phyloP scores from a whole-genome alignment of 2,113 vertebrate genomes.

The Istiophorus platypterus region DNA sequence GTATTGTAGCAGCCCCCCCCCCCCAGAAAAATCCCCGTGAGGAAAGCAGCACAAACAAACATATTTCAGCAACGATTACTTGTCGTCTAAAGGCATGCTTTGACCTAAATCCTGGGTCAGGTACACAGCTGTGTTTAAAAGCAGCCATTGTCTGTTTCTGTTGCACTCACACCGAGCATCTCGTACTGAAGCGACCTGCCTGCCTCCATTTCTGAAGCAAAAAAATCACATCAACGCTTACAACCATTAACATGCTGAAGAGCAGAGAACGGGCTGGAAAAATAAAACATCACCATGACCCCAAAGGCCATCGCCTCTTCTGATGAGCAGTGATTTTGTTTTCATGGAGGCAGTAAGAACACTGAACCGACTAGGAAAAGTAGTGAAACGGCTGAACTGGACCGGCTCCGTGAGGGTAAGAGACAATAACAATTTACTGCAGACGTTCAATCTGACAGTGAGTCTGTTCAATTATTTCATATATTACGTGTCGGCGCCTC shows the following conservation, averaged over 20 bases:
- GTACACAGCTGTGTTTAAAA: constrained; percentile 59
- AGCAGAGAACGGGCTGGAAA: constrained; percentile 28
- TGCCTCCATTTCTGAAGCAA: constrained; percentile 54
- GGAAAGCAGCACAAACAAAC: constrained; percentile 44
- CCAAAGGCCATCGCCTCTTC: constrained; percentile 52
- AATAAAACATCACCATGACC: constrained; percentile 46
- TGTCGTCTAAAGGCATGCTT: constrained; percentile 37
- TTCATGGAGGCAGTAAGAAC: constrained; percentile 48
- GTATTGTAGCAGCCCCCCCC: constrained; percentile 44
- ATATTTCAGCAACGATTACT: constrained; percentile 60
- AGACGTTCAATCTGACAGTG: constrained; percentile 40
- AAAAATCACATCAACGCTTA: constrained; percentile 65
- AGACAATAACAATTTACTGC: constrained; percentile 62
- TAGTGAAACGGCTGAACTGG: constrained; percentile 32
- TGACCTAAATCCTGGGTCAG: constrained; percentile 63
- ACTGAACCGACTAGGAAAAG: constrained; percentile 9
- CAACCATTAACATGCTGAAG: constrained; percentile 48
- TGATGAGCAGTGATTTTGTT: constrained; percentile 66
- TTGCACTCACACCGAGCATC: constrained; percentile 49
- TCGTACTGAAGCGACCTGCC: constrained; percentile 16
- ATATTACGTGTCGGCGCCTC: constrained; percentile 7
- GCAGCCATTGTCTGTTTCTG: constrained; percentile 52
- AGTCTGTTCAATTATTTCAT: constrained; percentile 51
- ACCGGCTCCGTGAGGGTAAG: constrained; percentile 40
- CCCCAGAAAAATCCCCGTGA: constrained; percentile 25